A percentile compares a stretch with the other conserved stretches of the same genome.
Conservation (phyloP, 2,888 invertebrate genomes). For the Leptogaster cylindrica region DNA sequence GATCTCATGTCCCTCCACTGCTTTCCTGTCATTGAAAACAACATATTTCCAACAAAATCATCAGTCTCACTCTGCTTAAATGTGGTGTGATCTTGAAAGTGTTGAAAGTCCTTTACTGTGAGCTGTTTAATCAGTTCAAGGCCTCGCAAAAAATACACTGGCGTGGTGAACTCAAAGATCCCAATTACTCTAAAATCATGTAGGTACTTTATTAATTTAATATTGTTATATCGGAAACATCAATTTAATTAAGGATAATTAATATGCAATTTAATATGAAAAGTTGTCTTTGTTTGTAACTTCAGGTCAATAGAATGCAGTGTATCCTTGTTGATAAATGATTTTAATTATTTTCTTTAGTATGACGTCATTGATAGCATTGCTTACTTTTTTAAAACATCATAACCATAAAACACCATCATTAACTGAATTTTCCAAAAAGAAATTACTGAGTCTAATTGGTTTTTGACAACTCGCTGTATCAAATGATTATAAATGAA, state of each 20-base stretch:
- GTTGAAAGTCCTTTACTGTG: slow-evolving; percentile 64
- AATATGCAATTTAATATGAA: not conserved
- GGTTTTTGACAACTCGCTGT: not conserved
- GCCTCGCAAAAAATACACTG: slow-evolving; percentile 63
- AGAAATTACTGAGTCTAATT: no score
- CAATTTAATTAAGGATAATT: no score
- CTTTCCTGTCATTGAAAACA: slow-evolving; percentile 45
- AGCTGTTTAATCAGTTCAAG: slow-evolving; percentile 65
- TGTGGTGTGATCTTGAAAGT: slow-evolving; percentile 59
- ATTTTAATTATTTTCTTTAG: no score
- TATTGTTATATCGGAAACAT: not conserved
- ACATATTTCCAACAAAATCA: slow-evolving; percentile 60
- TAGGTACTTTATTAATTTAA: not conserved
- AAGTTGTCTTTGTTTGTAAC: not conserved
- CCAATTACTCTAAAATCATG: slow-evolving; percentile 61
- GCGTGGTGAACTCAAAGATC: slow-evolving; percentile 61
- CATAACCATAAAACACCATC: no score
- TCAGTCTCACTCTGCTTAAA: slow-evolving; percentile 58
- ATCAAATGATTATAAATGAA: not conserved
- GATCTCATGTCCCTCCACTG: slow-evolving; percentile 61
- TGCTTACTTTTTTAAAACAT: no score
- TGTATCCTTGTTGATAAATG: no score
- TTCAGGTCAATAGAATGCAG: no score
- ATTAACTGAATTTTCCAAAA: no score
- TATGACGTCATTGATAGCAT: no score